Percentiles rank a stretch among this genome's conserved stretches.
Conservation (phyloP, 2,888 invertebrate genomes). For the Bombyx huttoni region DNA sequence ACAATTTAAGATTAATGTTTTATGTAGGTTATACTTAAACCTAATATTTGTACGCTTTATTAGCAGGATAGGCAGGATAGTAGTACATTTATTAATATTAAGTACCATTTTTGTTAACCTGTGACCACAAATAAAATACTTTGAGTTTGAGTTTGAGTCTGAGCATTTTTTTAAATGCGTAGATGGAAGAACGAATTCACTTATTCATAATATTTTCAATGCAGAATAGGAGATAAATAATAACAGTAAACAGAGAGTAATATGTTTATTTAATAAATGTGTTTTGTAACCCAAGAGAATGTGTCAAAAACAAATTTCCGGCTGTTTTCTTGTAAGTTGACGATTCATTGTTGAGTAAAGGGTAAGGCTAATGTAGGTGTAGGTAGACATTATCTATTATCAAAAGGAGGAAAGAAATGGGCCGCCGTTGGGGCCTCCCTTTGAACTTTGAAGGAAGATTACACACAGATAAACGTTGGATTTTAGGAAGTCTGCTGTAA, state of each 20-base stretch:
- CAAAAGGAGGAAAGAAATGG: conserved; percentile 17
- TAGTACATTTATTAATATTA: no score
- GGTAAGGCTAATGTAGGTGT: conserved; percentile 21
- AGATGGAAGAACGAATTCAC: no score
- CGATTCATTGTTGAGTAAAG: conserved; percentile 16
- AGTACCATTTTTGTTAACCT: no score
- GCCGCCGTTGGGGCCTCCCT: background rate
- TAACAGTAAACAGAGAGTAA: no score
- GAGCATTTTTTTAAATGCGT: background rate
- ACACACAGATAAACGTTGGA: background rate
- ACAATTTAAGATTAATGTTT: no score
- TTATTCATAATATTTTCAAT: background rate
- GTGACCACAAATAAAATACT: no score
- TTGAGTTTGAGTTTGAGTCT: no score
- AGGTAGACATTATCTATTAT: conserved; percentile 22
- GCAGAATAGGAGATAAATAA: background rate
- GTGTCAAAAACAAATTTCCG: background rate
- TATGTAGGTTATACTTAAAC: no score
- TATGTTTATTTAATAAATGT: background rate
- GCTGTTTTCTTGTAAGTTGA: conserved; percentile 10
- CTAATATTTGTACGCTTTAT: no score
- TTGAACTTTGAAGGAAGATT: background rate
- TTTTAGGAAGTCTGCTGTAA: background rate
- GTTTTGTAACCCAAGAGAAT: background rate
- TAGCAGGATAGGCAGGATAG: no score